Evolutionary conservation across 2,797 vertebrate genomes (phyloP).

Genomic region (Parotocinclus haroldoi): DNA sequence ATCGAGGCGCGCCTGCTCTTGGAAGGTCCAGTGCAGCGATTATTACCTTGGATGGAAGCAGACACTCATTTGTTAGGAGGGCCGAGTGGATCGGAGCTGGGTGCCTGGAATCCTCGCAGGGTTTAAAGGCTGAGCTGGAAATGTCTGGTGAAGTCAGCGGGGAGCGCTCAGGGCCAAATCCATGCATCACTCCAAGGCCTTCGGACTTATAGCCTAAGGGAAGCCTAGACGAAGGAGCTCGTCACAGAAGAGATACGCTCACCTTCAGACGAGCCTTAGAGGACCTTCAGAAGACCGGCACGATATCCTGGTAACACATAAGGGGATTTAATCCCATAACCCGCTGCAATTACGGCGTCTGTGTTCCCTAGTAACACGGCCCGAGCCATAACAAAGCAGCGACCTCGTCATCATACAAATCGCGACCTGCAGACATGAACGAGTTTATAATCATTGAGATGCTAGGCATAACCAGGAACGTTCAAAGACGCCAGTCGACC

Average conservation of each 20-base stretch:
- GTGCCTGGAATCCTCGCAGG: constrained; percentile 67
- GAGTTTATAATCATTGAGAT: no score
- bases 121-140: constrained; percentile 58
- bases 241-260: constrained; percentile 48
- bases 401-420: no score
- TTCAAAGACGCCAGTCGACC: no score
- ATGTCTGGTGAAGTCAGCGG: constrained; percentile 64
- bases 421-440: no score
- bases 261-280: no score
- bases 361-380: no score
- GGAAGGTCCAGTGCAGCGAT: constrained; percentile 40
- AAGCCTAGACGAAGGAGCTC: constrained; percentile 38
- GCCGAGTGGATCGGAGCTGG: constrained; percentile 50
- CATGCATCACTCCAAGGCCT: constrained; percentile 73
- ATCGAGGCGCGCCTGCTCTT: constrained; percentile 11
- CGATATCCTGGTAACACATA: no score
- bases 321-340: no score
- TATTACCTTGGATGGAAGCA: constrained; percentile 51
- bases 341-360: no score
- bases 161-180: constrained; percentile 73
- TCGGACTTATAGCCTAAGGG: constrained; percentile 60
- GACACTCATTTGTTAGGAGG: constrained; percentile 55
- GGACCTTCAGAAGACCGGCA: no score
- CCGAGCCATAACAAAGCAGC: no score
- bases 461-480: no score